A percentile compares a stretch with the other conserved stretches of the same genome.
Conservation (phyloP, 2,888 invertebrate genomes). For the Hypena proboscidalis region DNA sequence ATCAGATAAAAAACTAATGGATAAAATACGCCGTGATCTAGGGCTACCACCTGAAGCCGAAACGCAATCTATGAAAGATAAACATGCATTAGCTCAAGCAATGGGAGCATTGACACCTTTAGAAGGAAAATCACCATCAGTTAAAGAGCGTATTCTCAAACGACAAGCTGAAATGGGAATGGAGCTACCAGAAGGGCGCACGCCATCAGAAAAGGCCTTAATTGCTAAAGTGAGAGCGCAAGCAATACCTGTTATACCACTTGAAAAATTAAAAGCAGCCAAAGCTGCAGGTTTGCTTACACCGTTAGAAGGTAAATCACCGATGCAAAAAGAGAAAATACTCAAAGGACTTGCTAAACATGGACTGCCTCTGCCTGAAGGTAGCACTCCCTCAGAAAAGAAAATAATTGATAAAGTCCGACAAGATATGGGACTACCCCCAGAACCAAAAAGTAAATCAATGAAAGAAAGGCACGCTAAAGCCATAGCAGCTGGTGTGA, state of each 20-base stretch:
- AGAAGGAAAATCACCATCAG: too few relatives aligned
- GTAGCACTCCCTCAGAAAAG: slow-evolving; percentile 16
- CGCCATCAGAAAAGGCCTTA: too few relatives aligned
- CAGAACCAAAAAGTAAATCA: too few relatives aligned
- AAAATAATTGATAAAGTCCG: slow-evolving; percentile 1
- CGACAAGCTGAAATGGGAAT: too few relatives aligned
- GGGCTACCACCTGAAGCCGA: slow-evolving; percentile 48
- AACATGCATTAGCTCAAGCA: slow-evolving; percentile 24
- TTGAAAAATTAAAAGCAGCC: neutral
- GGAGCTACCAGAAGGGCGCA: too few relatives aligned
- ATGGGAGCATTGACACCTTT: too few relatives aligned
- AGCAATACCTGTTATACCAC: too few relatives aligned
- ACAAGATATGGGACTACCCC: too few relatives aligned
- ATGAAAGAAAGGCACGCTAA: neutral
- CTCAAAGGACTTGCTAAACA: slow-evolving; percentile 1
- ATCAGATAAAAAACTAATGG: slow-evolving; percentile 36
- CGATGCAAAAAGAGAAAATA: slow-evolving; percentile 10
- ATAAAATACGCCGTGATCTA: slow-evolving; percentile 44
- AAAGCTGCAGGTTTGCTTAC: slow-evolving; percentile 1
- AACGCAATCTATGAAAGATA: slow-evolving; percentile 27
- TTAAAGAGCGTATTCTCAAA: too few relatives aligned
- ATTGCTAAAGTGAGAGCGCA: too few relatives aligned
- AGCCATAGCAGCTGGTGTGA: slow-evolving; percentile 1
- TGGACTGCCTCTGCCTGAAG: slow-evolving; percentile 11
- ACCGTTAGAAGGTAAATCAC: slow-evolving; percentile 1